Conservation (phyloP, 2,113 vertebrate genomes). For the Menura novaehollandiae region DNA sequence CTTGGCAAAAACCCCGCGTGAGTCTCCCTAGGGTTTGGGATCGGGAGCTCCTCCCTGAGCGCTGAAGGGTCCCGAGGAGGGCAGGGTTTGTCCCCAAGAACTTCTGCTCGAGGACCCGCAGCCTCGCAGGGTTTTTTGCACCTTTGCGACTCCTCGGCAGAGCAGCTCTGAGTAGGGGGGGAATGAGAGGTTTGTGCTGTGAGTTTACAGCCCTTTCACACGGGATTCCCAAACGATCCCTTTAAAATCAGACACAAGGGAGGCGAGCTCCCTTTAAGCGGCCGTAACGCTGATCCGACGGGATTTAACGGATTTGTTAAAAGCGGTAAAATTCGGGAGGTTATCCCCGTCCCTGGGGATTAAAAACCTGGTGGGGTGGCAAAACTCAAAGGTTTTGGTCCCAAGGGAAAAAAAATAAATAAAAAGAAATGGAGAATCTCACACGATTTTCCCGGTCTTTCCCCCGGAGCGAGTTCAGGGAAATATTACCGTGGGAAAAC, state of each 20-base stretch:
- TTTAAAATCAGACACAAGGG: background rate
- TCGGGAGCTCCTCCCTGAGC: background rate
- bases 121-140: fast-evolving
- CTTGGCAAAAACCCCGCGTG: background rate
- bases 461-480: background rate
- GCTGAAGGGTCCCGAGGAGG: background rate
- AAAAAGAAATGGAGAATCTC: background rate
- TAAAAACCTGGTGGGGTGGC: background rate
- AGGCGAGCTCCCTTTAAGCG: background rate
- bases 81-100: background rate
- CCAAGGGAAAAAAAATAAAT: background rate
- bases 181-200: background rate
- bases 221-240: background rate
- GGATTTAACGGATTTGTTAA: background rate
- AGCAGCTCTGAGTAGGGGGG: background rate
- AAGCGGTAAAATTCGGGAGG: background rate
- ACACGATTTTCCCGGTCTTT: background rate
- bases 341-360: background rate
- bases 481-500: background rate
- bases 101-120: background rate
- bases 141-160: background rate
- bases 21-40: background rate
- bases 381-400: background rate
- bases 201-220: background rate
- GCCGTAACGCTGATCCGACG: background rate